Evolutionary conservation across 2,113 vertebrate genomes (phyloP), one percentile per base, ranked within the genome.

Genomic region (Ictalurus furcatus): DNA sequence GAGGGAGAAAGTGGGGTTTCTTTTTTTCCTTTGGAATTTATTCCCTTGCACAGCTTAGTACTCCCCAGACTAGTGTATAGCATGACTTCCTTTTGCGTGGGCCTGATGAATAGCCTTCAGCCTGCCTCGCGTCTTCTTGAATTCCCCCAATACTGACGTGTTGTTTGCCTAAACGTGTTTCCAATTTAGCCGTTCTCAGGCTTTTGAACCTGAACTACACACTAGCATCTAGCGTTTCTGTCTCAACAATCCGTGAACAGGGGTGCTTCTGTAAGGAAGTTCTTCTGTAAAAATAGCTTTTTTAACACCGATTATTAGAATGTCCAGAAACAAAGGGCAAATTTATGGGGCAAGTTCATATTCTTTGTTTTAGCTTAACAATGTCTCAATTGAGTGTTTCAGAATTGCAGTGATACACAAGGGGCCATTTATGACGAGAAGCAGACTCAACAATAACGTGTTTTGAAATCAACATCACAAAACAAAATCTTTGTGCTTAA

Each of bases 141-240:
- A 89, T 91, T 82, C 86, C 76, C 85, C 88, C 84, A 23, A 90
- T 87, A 87, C 88, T 90, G 90, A 81, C 7, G 63, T 58, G 89
- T 65, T 91, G 85, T 91, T 89, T 89, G 74, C 59, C 74, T 87
- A 84, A 89, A 87, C 80, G 52, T 91, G 90, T 89, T 89, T 91
- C 86, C 80, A 88, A 91, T 89, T 91, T 76, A 85, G 84, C 82
- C 13, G 52, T 87, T 84, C 88, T 89, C 44, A 84, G 16, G 61
- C 34, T 67, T 80, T 89, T 48, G 87, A 65, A 82, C 81, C 63
- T 82, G 25, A 85, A 85, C 69, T n/a, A 1, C 82, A 63, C 6
- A 63, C 56, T 85, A 87, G 74, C 19, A 44, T 67, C 37, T 14
- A 71, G 30, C 81, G 34, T 69, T 86, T 6, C 44, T 74, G 30